Evolutionary conservation across 2,888 invertebrate species (phyloP).

Genomic region (Heliconius hortense): DNA sequence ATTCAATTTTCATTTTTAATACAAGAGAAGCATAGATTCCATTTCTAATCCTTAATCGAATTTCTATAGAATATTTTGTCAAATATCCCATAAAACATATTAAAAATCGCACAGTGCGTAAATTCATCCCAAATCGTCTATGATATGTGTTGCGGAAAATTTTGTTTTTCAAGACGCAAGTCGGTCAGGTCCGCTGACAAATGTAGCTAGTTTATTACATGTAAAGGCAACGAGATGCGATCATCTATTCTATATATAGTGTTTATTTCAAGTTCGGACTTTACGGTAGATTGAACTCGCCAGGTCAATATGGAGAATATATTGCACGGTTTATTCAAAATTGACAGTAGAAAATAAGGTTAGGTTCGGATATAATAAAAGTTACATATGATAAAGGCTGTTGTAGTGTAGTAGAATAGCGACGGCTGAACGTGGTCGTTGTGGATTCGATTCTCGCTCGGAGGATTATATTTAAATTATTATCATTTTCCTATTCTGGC

Average conservation of each 20-base stretch:
- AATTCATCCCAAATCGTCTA: slow-evolving; percentile 61
- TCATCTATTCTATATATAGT: slow-evolving; percentile 30
- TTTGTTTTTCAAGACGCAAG: slow-evolving; percentile 74
- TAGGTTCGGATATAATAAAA: neutral
- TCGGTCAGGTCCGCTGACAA: slow-evolving; percentile 65
- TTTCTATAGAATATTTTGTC: too few relatives aligned
- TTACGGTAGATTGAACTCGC: slow-evolving; percentile 5
- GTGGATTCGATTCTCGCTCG: neutral
- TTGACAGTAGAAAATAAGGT: neutral
- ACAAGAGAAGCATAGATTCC: too few relatives aligned
- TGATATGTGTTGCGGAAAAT: slow-evolving; percentile 81
- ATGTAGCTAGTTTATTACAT: slow-evolving; percentile 66
- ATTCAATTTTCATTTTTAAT: too few relatives aligned
- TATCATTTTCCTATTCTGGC: neutral
- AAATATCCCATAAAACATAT: neutral
- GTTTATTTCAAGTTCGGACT: slow-evolving; percentile 25
- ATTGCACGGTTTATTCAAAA: neutral
- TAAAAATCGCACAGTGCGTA: slow-evolving; percentile 54
- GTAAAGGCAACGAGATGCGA: slow-evolving; percentile 27
- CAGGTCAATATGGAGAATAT: slow-evolving; percentile 7
- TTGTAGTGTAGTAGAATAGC: neutral
- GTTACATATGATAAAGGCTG: neutral
- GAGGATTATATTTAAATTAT: neutral
- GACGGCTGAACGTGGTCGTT: neutral
- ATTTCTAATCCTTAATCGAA: too few relatives aligned